phyloP scores from a whole-genome alignment of 2,888 invertebrate species.

The Agonopterix subpropinquella region DNA sequence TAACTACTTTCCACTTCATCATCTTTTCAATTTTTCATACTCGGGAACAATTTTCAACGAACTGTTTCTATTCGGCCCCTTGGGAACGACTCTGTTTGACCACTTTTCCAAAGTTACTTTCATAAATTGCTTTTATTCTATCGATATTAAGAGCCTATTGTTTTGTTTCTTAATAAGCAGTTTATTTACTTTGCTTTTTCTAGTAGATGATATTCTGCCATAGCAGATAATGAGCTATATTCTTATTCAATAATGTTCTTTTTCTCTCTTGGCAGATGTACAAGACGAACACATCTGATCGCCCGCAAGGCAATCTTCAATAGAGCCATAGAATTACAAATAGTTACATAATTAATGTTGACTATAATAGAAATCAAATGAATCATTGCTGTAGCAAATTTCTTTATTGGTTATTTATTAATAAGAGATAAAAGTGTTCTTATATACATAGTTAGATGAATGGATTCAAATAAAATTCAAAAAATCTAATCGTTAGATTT shows the following conservation, averaged over 20 bases:
- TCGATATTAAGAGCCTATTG: too few relatives aligned
- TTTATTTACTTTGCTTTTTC: too few relatives aligned
- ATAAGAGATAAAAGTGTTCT: conserved; percentile 70
- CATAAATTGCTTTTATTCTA: too few relatives aligned
- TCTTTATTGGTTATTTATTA: conserved; percentile 34
- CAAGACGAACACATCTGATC: conserved; percentile 84
- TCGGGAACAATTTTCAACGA: too few relatives aligned
- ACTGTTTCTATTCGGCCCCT: background rate
- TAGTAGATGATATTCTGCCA: too few relatives aligned
- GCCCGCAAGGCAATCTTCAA: conserved; percentile 48
- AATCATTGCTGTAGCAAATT: conserved; percentile 21
- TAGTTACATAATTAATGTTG: conserved; percentile 30
- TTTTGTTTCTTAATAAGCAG: too few relatives aligned
- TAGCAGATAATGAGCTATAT: too few relatives aligned
- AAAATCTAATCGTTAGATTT: conserved; percentile 19
- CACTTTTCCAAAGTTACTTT: too few relatives aligned
- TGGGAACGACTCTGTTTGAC: background rate
- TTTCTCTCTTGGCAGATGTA: conserved; percentile 80
- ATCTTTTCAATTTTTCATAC: too few relatives aligned
- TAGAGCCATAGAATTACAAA: conserved; percentile 20
- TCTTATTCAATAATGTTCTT: conserved; percentile 62
- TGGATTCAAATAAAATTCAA: conserved; percentile 21
- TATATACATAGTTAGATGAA: conserved; percentile 49
- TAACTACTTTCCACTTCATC: too few relatives aligned
- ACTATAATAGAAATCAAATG: conserved; percentile 21